Base-by-base conservation (phyloP, 2,888 invertebrate species). In the Choristoneura rosaceana region DNA sequence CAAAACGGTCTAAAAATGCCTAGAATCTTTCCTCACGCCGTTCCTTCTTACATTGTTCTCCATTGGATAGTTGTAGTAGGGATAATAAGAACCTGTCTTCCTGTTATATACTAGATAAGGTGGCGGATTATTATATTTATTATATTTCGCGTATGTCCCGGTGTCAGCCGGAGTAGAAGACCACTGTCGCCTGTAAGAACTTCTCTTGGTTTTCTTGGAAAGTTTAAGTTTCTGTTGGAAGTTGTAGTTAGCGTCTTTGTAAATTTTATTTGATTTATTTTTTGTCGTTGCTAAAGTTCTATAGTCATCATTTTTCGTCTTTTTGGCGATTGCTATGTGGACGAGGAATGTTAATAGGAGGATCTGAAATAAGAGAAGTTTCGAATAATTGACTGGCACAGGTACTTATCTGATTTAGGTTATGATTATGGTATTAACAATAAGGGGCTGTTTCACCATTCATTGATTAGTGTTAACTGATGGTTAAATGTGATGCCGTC, bases 61-160 rank as follows among this genome's bases (percentile, higher is more conserved):
- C 69, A 77, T 80, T 0, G 90, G 90, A 65, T 84, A 88, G 17
- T 85, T 89, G 62, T 84, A 92, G 75, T 90, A 93, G 0, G 93
- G 92, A 45, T 85, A 91, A 60, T 93, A 93, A 0, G 91, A 83
- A 0, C 92, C 92, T 9, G 81, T 78, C 77, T 92, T 91, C 71
- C 83, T 86, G 68, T 92, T 93, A 60, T 85, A 92, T 0, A 93
- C 90, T 60, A 93, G 81, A 74, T 93, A 93, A 4, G 92, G 91
- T 0, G 92, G 90, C 25, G 91, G 78, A 25, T 82, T 82, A 63
- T 81, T 83, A 65, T 81, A 77, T 14, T 12, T 64, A 59, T 71
- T 74, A 15, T 74, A 66, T n/a, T 74, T 69, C 12, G 50, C 68
- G 25, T 69, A 71, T 79, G 78, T 64, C 10, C 47, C 70, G 15